Conservation (phyloP, 2,797 vertebrate genomes). For the Anguilla marmorata region DNA sequence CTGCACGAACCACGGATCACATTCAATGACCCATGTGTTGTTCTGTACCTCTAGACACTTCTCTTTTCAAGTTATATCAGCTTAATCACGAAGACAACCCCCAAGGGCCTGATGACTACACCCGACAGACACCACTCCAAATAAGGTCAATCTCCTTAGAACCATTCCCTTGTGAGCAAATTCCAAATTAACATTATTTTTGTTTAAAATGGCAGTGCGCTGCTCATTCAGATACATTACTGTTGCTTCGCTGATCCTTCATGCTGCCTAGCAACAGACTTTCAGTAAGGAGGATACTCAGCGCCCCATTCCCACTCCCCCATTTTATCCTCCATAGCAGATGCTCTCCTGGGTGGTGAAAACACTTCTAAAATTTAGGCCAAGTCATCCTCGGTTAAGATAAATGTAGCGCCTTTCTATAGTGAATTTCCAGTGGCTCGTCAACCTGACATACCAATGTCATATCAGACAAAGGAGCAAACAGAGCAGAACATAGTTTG, state of each 20-base stretch:
- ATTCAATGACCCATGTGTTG: not conserved
- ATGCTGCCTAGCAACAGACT: not conserved
- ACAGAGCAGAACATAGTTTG: not conserved
- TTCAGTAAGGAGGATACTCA: not conserved
- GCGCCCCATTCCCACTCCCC: constrained; percentile 4
- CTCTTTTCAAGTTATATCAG: not conserved
- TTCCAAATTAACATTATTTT: not conserved
- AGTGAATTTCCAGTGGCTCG: not conserved
- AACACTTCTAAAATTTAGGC: constrained; percentile 33
- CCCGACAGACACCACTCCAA: not conserved
- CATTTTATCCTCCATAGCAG: constrained; percentile 41
- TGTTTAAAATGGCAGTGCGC: not conserved
- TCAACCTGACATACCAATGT: not conserved
- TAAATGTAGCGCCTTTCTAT: not conserved
- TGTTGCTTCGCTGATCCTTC: not conserved
- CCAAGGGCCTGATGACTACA: not conserved
- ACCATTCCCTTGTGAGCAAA: not conserved
- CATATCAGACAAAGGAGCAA: not conserved
- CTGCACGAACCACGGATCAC: not conserved
- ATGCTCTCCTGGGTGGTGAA: constrained; percentile 36
- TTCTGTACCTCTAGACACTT: not conserved
- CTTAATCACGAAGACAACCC: not conserved
- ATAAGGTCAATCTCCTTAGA: not conserved
- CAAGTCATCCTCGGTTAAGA: not conserved
- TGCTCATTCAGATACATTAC: not conserved